A percentile compares a stretch with the other conserved stretches of the same genome.
phyloP scores from a whole-genome alignment of 2,888 invertebrate genomes.

The Mesoligia furuncula region DNA sequence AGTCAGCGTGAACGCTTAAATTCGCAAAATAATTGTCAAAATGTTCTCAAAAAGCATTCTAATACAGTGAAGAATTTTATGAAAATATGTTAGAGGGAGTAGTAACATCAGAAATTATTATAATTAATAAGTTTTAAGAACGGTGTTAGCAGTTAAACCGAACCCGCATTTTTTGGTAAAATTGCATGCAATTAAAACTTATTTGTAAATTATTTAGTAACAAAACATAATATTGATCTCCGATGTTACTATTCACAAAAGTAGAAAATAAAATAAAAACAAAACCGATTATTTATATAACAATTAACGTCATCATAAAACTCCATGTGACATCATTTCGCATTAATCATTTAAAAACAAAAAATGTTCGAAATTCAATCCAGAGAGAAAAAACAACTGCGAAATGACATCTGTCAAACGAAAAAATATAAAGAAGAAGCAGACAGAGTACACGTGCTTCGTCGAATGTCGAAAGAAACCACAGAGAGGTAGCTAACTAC shows the following conservation, averaged over 20 bases:
- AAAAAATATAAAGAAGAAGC: constrained; percentile 33
- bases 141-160: not conserved
- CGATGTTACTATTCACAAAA: constrained; percentile 29
- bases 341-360: constrained; percentile 22
- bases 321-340: constrained; percentile 56
- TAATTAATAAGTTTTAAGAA: not conserved
- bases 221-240: not conserved
- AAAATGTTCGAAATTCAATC: constrained; percentile 18
- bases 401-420: constrained; percentile 49
- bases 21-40: constrained; percentile 66
- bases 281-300: constrained; percentile 21
- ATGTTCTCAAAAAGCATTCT: constrained; percentile 60
- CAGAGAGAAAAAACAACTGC: constrained; percentile 22
- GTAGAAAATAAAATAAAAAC: constrained; percentile 25
- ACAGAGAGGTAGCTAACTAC: constrained; percentile 65
- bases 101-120: constrained; percentile 11
- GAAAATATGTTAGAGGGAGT: constrained; percentile 36
- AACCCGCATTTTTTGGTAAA: not conserved
- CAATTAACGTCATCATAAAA: constrained; percentile 23
- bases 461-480: constrained; percentile 57
- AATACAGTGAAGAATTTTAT: constrained; percentile 54
- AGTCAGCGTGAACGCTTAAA: constrained; percentile 52
- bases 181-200: constrained; percentile 12
- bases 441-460: constrained; percentile 59
- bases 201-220: too few species aligned